Evolutionary conservation across 2,113 vertebrate genomes (phyloP).

Genomic region (Alligator mississippiensis): DNA sequence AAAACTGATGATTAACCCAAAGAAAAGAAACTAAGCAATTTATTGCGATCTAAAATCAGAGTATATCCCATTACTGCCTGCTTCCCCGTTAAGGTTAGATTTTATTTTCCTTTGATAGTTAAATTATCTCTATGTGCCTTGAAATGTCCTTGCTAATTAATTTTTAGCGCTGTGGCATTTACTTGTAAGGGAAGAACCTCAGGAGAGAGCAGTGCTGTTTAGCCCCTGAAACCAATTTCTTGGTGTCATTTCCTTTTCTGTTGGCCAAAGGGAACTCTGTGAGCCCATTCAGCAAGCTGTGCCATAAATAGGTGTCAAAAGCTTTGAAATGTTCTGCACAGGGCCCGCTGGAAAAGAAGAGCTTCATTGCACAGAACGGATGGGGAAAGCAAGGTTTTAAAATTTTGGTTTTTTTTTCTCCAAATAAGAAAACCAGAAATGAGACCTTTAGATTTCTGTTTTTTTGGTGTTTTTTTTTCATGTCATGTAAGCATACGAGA

Average conservation of each 20-base stretch:
- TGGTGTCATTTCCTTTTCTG: not conserved
- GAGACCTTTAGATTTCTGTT: too few relatives aligned
- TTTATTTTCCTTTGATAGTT: not conserved
- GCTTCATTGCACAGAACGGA: not conserved
- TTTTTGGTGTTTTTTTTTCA: too few relatives aligned
- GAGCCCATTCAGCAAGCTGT: not conserved
- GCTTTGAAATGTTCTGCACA: not conserved
- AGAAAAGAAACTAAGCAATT: not conserved
- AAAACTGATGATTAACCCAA: not conserved
- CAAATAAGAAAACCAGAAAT: not conserved
- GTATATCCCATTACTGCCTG: accelerated
- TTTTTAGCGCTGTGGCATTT: not conserved
- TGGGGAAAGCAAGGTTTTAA: accelerated
- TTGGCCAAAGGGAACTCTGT: not conserved
- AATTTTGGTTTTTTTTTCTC: not conserved
- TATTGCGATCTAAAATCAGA: not conserved
- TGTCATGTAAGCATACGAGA: too few relatives aligned
- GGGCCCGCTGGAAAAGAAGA: not conserved
- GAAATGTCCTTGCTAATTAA: not conserved
- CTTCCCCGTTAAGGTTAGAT: not conserved
- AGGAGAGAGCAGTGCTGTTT: not conserved
- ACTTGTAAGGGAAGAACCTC: not conserved
- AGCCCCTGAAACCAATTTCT: not conserved
- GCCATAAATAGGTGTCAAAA: not conserved
- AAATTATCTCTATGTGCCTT: not conserved